Evolutionary conservation across 2,797 vertebrate genomes (phyloP).

Genomic region (Sardinella longiceps): DNA sequence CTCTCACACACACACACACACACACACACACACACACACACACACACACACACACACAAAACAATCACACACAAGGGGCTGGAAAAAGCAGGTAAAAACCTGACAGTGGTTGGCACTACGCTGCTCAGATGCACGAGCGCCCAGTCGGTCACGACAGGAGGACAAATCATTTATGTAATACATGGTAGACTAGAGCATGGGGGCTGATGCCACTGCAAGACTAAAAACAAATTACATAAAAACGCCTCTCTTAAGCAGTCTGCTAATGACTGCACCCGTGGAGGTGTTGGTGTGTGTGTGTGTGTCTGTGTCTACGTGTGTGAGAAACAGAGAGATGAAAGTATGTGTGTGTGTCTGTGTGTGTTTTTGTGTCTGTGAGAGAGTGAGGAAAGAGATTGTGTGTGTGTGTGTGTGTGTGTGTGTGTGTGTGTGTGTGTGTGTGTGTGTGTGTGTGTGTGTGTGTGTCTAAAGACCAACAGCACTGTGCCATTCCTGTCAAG

Average conservation of each 20-base stretch:
- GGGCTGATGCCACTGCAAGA: slow-evolving; percentile 38
- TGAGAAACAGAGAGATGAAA: too few species aligned
- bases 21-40: slow-evolving; percentile 41
- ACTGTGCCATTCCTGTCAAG: too few species aligned
- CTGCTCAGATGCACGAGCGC: not conserved
- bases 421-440: not conserved
- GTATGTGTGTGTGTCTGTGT: too few species aligned
- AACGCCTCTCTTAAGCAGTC: slow-evolving; percentile 43
- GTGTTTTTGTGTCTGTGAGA: too few species aligned
- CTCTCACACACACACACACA: slow-evolving; percentile 28
- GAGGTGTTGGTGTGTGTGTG: not conserved
- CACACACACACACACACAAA: slow-evolving; percentile 37
- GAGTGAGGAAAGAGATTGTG: too few species aligned
- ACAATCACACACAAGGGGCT: not conserved
- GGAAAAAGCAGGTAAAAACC: not conserved
- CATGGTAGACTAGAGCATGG: not conserved
- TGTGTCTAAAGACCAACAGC: not conserved
- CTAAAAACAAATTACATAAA: slow-evolving; percentile 67
- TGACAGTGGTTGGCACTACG: not conserved
- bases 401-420: too few species aligned
- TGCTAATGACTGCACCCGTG: not conserved
- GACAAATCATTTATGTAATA: slow-evolving; percentile 46
- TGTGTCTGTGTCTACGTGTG: too few species aligned
- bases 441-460: not conserved
- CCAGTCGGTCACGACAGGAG: slow-evolving; percentile 19